These are phyloP conservation scores for Malacoctenus gilli DNA, from an alignment of 2,797 vertebrate genomes.

Conservation along the genomic window DNA sequence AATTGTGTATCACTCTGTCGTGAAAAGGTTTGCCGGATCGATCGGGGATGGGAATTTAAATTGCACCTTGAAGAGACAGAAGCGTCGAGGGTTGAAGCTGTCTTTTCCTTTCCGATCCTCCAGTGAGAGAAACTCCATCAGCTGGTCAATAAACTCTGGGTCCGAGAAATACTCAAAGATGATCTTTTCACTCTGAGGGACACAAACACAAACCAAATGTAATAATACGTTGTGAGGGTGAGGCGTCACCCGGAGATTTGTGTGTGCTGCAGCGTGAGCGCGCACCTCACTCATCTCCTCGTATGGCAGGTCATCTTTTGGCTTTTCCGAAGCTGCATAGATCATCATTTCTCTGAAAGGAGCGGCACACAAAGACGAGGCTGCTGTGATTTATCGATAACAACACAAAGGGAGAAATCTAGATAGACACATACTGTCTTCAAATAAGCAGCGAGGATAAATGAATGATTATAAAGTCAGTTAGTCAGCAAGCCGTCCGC, in stretches of 20 bases:
- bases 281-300: conserved; percentile 91
- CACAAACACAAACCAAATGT: conserved; percentile 28
- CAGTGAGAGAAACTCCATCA: conserved; percentile 92
- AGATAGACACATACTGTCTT: conserved; percentile 60
- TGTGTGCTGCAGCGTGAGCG: conserved; percentile 7
- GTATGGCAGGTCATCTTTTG: conserved; percentile 86
- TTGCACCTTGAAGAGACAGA: conserved; percentile 96
- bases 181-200: conserved; percentile 90
- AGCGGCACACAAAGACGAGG: conserved; percentile 54
- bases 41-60: conserved; percentile 48
- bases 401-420: conserved; percentile 55
- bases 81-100: conserved; percentile 96
- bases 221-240: conserved; percentile 19
- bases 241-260: background rate
- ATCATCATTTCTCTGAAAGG: conserved; percentile 89
- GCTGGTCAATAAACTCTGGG: conserved; percentile 89
- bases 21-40: conserved; percentile 42
- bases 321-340: conserved; percentile 88
- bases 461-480: conserved; percentile 76
- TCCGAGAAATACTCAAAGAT: conserved; percentile 96
- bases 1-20: conserved; percentile 45
- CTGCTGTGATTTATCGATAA: conserved; percentile 74
- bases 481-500: conserved; percentile 75
- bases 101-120: conserved; percentile 99
- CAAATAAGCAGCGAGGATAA: conserved; percentile 69